Conservation (phyloP, 2,888 invertebrate species). For the Andrena flavipes region DNA sequence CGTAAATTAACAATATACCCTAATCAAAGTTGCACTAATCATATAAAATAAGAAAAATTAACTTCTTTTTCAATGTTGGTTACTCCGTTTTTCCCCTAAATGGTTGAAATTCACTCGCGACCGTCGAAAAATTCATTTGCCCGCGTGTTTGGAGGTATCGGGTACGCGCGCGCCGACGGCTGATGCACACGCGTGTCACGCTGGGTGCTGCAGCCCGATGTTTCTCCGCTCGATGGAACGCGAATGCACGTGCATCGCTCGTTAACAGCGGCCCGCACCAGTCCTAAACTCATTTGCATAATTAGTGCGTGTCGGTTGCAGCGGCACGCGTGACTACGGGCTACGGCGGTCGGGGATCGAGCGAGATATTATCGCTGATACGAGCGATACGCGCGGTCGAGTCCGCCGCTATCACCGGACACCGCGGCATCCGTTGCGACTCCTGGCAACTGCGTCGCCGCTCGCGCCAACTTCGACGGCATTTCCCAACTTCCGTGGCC, state of each 20-base stretch:
- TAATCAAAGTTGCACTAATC: too few relatives aligned
- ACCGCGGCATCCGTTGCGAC: slow-evolving; percentile 22
- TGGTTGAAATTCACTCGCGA: too few relatives aligned
- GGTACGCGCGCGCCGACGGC: not conserved
- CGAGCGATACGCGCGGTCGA: slow-evolving; percentile 58
- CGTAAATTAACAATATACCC: too few relatives aligned
- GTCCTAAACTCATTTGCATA: slow-evolving; percentile 80
- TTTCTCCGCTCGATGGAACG: slow-evolving; percentile 67
- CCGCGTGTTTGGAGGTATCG: not conserved
- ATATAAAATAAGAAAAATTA: too few relatives aligned
- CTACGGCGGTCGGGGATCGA: slow-evolving; percentile 55
- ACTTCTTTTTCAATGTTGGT: too few relatives aligned
- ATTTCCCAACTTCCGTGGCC: slow-evolving; percentile 50
- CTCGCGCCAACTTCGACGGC: slow-evolving; percentile 34
- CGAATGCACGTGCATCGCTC: slow-evolving; percentile 71
- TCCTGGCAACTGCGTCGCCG: slow-evolving; percentile 22
- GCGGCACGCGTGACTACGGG: slow-evolving; percentile 69
- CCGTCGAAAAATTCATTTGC: not conserved
- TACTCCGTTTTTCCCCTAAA: too few relatives aligned
- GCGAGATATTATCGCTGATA: slow-evolving; percentile 67
- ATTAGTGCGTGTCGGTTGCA: slow-evolving; percentile 77
- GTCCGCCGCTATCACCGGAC: slow-evolving; percentile 37
- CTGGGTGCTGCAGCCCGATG: slow-evolving; percentile 43
- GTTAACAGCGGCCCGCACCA: slow-evolving; percentile 75
- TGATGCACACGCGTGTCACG: slow-evolving; percentile 38